phyloP scores from a whole-genome alignment of 2,113 vertebrate genomes.

The Pygoscelis adeliae region DNA sequence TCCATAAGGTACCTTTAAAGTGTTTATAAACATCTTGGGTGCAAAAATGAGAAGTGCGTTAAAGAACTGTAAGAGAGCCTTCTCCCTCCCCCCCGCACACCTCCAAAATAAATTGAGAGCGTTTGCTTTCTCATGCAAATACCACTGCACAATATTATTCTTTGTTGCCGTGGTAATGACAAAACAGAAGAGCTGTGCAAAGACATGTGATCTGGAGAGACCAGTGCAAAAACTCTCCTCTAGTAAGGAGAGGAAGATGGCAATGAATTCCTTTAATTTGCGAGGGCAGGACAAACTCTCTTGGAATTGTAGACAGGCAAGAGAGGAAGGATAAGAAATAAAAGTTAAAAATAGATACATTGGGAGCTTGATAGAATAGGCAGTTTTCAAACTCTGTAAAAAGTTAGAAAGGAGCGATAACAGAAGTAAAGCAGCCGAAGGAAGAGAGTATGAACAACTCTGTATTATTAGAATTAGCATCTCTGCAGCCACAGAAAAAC shows the following conservation, averaged over 20 bases:
- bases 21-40: not conserved
- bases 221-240: not conserved
- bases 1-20: not conserved
- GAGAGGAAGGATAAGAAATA: not conserved
- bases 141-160: constrained; percentile 57
- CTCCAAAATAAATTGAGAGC: constrained; percentile 29
- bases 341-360: not conserved
- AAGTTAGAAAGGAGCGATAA: not conserved
- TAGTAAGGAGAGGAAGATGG: not conserved
- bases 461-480: not conserved
- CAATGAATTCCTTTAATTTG: not conserved
- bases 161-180: not conserved
- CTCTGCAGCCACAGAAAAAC: not conserved
- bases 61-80: not conserved
- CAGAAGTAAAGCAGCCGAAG: not conserved
- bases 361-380: not conserved
- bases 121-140: constrained; percentile 41
- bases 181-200: constrained; percentile 52
- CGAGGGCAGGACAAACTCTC: not conserved
- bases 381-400: not conserved
- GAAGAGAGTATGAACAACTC: not conserved
- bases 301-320: not conserved
- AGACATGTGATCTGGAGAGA: constrained; percentile 26
- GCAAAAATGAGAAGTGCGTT: not conserved
- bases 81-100: not conserved